Evolutionary conservation across 2,888 invertebrate species (phyloP), one percentile per base, ranked within the genome.

Genomic region (Meliscaeva auricollis): DNA sequence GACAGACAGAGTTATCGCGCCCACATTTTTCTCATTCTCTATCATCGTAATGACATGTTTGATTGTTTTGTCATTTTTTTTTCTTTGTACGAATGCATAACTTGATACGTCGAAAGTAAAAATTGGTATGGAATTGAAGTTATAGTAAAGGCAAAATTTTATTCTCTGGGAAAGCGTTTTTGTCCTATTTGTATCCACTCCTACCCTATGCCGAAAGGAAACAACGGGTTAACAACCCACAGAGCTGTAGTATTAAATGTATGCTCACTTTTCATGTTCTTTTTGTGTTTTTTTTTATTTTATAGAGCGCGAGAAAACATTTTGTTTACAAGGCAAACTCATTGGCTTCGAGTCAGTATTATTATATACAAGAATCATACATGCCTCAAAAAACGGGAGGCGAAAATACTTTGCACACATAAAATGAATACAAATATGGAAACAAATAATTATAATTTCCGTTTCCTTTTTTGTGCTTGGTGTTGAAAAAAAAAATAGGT

Each of bases 311-410:
- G 58, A 35, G 20, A 58, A 58, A 58, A 58, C 58, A 58, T 58
- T 58, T 58, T 58, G 58, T 58, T 58, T 38, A 58, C 38, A 58
- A 58, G 35, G 58, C 11, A 58, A 58, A 58, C 20, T 58, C 58
- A 58, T 58, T 58, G 58, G 58, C 58, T 35, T 58, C 20, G 20
- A 58, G 35, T 58, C 20, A 13, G 17, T 58, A 20, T 38, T 38
- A 17, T 32, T 20, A 35, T 17, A 35, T 11, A 1, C n/a, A 1
- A 7, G 13, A 17, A 54, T 32, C 30, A 15, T 54, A 30, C 32
- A 56, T 56, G 32, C 54, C 32, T 56, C 56, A 11, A 56, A n/a
- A 56, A 35, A 17, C 11, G 7, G 56, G 22, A 26, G 41, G 41
- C 52, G 3, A 2, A 17, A 48, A 1, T 20, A 6, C 15, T 17